These are phyloP conservation scores for Pelobates fuscus DNA, from an alignment of 2,113 vertebrate species.

Conservation along the genomic window DNA sequence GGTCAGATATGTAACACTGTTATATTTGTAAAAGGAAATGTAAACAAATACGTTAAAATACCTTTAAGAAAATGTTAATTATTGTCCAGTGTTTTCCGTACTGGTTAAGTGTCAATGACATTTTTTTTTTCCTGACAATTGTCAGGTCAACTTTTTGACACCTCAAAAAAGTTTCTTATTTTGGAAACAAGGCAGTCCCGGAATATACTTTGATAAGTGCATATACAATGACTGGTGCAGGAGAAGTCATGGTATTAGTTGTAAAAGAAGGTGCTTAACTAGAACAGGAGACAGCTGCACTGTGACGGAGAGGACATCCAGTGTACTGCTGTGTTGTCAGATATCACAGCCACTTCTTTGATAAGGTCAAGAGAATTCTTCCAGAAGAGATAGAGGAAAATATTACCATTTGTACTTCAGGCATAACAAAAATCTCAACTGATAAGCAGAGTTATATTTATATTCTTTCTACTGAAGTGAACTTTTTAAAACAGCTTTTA, in stretches of 20 bases:
- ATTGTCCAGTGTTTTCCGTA: too few species aligned
- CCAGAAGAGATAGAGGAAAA: constrained; percentile 18
- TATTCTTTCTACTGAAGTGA: not conserved
- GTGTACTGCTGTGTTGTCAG: too few species aligned
- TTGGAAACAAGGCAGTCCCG: not conserved
- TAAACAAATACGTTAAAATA: too few species aligned
- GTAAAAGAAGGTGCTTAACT: not conserved
- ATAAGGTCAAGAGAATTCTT: constrained; percentile 35
- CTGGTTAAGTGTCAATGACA: too few species aligned
- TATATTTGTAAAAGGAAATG: too few species aligned
- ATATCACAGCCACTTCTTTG: not conserved
- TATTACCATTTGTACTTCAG: constrained; percentile 11
- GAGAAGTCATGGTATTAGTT: constrained; percentile 22
- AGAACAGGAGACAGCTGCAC: not conserved
- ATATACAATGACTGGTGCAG: constrained; percentile 22
- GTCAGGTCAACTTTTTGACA: not conserved
- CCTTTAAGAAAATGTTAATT: too few species aligned
- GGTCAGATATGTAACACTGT: too few species aligned
- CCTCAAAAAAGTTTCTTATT: not conserved
- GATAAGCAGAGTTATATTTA: constrained; percentile 41
- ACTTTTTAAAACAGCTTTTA: too few species aligned
- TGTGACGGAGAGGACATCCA: constrained; percentile 16
- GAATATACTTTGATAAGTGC: too few species aligned
- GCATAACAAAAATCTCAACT: constrained; percentile 33
- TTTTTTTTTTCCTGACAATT: not conserved